These are phyloP conservation scores for Melanostoma mellinum DNA, from an alignment of 2,888 invertebrate genomes.

Conservation along the genomic window DNA sequence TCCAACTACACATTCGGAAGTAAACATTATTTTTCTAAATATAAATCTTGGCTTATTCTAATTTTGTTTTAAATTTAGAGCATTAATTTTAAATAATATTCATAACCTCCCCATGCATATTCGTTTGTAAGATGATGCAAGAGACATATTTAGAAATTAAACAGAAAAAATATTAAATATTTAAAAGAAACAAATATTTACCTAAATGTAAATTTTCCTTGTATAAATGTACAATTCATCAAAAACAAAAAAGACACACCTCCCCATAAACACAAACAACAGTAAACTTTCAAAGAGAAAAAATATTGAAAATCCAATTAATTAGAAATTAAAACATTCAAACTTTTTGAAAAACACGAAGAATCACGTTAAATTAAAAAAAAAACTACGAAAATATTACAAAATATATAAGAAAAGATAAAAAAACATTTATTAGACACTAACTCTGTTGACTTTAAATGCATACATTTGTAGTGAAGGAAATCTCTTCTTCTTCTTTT, in stretches of 20 bases:
- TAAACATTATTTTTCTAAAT: slow-evolving; percentile 55
- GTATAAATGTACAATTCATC: slow-evolving; percentile 74
- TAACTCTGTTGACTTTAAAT: slow-evolving; percentile 56
- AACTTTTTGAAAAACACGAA: slow-evolving; percentile 76
- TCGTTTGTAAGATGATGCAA: slow-evolving; percentile 58
- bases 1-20: not conserved
- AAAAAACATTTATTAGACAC: slow-evolving; percentile 42
- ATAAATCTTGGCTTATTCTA: slow-evolving; percentile 51
- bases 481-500: slow-evolving; percentile 35
- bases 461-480: slow-evolving; percentile 44
- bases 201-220: slow-evolving; percentile 71
- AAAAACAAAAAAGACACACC: slow-evolving; percentile 28
- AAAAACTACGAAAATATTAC: not conserved
- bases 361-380: slow-evolving; percentile 74
- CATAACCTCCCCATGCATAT: slow-evolving; percentile 47
- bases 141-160: slow-evolving; percentile 69
- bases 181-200: slow-evolving; percentile 65
- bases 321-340: slow-evolving; percentile 75
- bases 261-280: not conserved
- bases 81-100: slow-evolving; percentile 14
- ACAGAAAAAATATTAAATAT: slow-evolving; percentile 33
- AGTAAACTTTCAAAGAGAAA: slow-evolving; percentile 75
- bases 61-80: slow-evolving; percentile 43
- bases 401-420: not conserved
- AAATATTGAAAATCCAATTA: slow-evolving; percentile 42